phyloP scores from a whole-genome alignment of 2,797 vertebrate species.

The Nannoperca australis region DNA sequence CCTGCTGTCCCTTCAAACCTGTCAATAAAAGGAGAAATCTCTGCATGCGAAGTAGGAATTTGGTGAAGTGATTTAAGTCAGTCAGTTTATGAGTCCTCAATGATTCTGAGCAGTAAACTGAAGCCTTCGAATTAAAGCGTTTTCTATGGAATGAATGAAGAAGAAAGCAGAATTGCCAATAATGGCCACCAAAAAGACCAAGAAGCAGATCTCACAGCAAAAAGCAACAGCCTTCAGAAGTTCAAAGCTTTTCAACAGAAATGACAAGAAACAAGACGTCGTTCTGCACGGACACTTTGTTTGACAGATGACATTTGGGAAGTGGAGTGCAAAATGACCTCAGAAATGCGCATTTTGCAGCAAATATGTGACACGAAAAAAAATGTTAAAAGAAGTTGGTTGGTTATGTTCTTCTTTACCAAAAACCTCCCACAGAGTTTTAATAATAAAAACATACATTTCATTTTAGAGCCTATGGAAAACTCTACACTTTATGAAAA shows the following conservation, averaged over 20 bases:
- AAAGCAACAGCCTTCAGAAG: background rate
- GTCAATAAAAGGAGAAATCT: slow-evolving; percentile 28
- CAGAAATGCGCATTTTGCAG: background rate
- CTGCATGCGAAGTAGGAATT: slow-evolving; percentile 14
- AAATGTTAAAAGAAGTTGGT: background rate
- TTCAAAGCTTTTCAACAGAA: slow-evolving; percentile 14
- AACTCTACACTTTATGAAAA: background rate
- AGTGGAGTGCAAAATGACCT: background rate
- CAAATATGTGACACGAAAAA: slow-evolving; percentile 8
- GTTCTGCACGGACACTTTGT: background rate
- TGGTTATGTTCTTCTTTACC: background rate
- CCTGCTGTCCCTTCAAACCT: slow-evolving; percentile 53
- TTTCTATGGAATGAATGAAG: background rate
- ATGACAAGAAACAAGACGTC: slow-evolving; percentile 9
- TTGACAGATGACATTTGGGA: slow-evolving; percentile 42
- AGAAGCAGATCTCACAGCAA: background rate
- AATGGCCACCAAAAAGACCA: background rate
- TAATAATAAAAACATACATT: background rate
- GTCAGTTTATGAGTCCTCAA: background rate
- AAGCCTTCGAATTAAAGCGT: background rate
- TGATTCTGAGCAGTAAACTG: background rate
- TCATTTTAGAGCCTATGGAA: background rate
- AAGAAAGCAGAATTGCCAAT: background rate
- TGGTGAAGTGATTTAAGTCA: slow-evolving; percentile 2
- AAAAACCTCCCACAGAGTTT: background rate